Percentiles rank a stretch among this genome's conserved stretches.
Conservation (phyloP, 2,113 vertebrate genomes). For the Oplegnathus fasciatus region DNA sequence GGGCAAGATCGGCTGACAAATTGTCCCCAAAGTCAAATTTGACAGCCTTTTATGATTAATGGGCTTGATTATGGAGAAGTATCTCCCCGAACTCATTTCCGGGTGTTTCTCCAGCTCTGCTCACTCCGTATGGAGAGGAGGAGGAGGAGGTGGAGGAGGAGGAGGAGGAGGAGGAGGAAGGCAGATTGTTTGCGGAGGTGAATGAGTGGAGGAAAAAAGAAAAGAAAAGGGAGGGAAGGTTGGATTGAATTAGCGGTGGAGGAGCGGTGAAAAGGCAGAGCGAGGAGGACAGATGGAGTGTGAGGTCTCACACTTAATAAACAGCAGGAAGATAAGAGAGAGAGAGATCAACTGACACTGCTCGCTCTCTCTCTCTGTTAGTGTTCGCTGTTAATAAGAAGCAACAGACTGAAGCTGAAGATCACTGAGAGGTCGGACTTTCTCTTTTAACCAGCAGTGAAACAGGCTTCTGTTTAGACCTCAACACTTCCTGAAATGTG, state of each 20-base stretch:
- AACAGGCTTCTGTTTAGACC: not conserved
- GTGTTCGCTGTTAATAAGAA: slow-evolving; percentile 13
- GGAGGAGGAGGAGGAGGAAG: slow-evolving; percentile 48
- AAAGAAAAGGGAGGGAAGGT: slow-evolving; percentile 8
- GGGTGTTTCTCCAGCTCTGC: slow-evolving; percentile 71
- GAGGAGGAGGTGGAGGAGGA: slow-evolving; percentile 3
- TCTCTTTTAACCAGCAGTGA: not conserved
- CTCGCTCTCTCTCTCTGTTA: slow-evolving; percentile 5
- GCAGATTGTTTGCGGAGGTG: slow-evolving; percentile 63
- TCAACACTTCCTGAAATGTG: too few species aligned
- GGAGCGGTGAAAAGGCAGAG: slow-evolving; percentile 56
- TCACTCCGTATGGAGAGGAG: slow-evolving; percentile 13
- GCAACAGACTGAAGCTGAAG: slow-evolving; percentile 15
- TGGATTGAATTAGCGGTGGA: slow-evolving; percentile 79
- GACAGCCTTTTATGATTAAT: slow-evolving; percentile 90
- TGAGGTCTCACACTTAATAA: slow-evolving; percentile 62
- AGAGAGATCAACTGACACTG: slow-evolving; percentile 29
- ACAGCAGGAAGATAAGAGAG: slow-evolving; percentile 39
- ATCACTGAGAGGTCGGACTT: slow-evolving; percentile 30
- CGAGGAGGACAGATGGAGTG: slow-evolving; percentile 64
- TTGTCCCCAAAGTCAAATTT: slow-evolving; percentile 90
- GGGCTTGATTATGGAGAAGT: slow-evolving; percentile 86
- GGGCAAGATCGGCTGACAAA: slow-evolving; percentile 85
- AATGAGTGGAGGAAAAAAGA: slow-evolving; percentile 39
- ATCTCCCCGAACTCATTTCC: slow-evolving; percentile 82